Conservation (phyloP, 2,113 vertebrate species). For the Heterotilapia buettikoferi region DNA sequence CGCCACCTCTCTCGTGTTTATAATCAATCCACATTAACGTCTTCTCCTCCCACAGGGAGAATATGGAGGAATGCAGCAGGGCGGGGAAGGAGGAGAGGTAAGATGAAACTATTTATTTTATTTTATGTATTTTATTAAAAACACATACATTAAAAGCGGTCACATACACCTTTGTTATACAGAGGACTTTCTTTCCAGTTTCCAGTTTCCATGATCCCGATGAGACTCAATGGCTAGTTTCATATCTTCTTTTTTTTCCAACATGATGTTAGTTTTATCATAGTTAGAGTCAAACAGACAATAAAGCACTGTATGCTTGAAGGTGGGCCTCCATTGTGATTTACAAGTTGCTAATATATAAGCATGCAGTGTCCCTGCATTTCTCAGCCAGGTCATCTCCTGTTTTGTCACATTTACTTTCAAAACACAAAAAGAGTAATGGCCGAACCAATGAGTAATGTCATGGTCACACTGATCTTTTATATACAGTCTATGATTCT, state of each 20-base stretch:
- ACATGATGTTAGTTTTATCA: neutral
- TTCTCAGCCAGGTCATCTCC: neutral
- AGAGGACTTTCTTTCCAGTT: neutral
- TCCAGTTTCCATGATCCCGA: too few relatives aligned
- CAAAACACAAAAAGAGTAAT: neutral
- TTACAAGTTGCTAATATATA: neutral
- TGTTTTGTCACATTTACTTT: neutral
- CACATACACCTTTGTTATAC: neutral
- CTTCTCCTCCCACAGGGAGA: slow-evolving; percentile 59
- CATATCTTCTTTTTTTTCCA: neutral
- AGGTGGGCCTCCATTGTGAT: neutral
- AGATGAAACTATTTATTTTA: neutral
- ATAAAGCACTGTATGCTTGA: neutral
- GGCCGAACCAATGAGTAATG: neutral
- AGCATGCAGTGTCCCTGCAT: neutral
- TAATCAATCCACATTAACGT: neutral
- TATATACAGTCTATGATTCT: neutral
- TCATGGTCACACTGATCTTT: neutral
- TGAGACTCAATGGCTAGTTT: neutral
- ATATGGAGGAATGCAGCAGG: slow-evolving; percentile 74
- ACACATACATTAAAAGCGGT: neutral
- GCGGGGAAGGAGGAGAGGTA: slow-evolving; percentile 75
- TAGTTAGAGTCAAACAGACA: neutral
- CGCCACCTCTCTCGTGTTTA: neutral
- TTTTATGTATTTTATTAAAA: neutral